Evolutionary conservation across 2,113 vertebrate genomes (phyloP).

Genomic region (Cromileptes altivelis): DNA sequence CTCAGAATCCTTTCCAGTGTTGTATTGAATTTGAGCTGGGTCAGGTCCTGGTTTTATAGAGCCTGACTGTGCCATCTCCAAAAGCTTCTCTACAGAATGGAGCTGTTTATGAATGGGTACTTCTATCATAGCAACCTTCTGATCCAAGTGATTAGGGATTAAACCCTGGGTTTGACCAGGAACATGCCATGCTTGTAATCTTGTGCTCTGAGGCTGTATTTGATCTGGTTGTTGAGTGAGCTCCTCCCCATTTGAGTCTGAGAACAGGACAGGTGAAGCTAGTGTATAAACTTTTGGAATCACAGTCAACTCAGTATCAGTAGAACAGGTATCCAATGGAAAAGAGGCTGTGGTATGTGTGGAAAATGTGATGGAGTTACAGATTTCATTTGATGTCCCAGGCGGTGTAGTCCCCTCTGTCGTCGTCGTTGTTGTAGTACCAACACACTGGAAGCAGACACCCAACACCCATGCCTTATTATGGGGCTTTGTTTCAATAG

Average conservation of each 20-base stretch:
- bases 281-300: background rate
- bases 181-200: slow-evolving; percentile 13
- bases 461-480: slow-evolving; percentile 21
- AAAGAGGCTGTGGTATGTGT: slow-evolving; percentile 39
- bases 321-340: background rate
- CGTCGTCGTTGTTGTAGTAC: background rate
- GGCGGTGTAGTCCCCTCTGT: slow-evolving; percentile 23
- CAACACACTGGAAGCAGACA: slow-evolving; percentile 16
- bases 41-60: slow-evolving; percentile 3
- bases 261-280: background rate
- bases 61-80: background rate
- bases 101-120: background rate
- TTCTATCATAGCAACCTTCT: background rate
- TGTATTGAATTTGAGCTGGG: slow-evolving; percentile 20
- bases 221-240: slow-evolving; percentile 25
- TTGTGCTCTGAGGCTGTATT: background rate
- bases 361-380: slow-evolving; percentile 55
- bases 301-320: background rate
- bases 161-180: slow-evolving; percentile 6
- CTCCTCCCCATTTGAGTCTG: background rate
- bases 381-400: slow-evolving; percentile 51
- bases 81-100: background rate
- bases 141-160: slow-evolving; percentile 24
- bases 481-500: slow-evolving; percentile 19
- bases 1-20: slow-evolving; percentile 11